Conservation (phyloP, 2,888 invertebrate genomes). For the Amphipyra tragopoginis region DNA sequence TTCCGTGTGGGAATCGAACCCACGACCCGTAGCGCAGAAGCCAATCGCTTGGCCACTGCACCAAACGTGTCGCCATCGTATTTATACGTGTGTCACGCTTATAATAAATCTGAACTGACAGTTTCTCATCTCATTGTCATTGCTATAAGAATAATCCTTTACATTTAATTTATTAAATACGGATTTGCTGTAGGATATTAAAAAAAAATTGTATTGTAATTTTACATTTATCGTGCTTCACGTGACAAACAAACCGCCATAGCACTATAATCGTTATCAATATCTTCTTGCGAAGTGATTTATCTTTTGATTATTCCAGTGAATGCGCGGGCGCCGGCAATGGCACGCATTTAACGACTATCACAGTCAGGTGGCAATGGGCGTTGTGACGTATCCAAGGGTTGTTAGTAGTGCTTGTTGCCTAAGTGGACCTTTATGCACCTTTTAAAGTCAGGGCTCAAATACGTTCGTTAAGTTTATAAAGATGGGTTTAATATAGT, state of each 20-base stretch:
- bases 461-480: slow-evolving; percentile 50
- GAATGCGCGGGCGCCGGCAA: slow-evolving; percentile 58
- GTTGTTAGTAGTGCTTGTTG: slow-evolving; percentile 76
- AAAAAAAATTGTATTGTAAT: neutral
- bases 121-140: neutral
- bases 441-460: slow-evolving; percentile 62
- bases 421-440: slow-evolving; percentile 62
- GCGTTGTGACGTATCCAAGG: slow-evolving; percentile 57
- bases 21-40: no score
- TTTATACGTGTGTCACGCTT: neutral
- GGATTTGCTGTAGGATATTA: no score
- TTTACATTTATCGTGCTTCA: neutral
- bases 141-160: neutral
- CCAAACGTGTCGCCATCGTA: no score
- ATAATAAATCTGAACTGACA: neutral
- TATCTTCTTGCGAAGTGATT: slow-evolving; percentile 47
- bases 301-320: slow-evolving; percentile 54
- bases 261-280: slow-evolving; percentile 29
- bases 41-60: no score
- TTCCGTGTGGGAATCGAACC: no score
- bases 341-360: slow-evolving; percentile 70
- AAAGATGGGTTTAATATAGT: slow-evolving; percentile 29
- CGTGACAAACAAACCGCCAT: slow-evolving; percentile 43
- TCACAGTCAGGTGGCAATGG: slow-evolving; percentile 69
- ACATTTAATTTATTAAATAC: no score